These are phyloP conservation scores for Anabacerthia variegaticeps DNA, from an alignment of 2,797 vertebrate genomes.

Conservation along the genomic window DNA sequence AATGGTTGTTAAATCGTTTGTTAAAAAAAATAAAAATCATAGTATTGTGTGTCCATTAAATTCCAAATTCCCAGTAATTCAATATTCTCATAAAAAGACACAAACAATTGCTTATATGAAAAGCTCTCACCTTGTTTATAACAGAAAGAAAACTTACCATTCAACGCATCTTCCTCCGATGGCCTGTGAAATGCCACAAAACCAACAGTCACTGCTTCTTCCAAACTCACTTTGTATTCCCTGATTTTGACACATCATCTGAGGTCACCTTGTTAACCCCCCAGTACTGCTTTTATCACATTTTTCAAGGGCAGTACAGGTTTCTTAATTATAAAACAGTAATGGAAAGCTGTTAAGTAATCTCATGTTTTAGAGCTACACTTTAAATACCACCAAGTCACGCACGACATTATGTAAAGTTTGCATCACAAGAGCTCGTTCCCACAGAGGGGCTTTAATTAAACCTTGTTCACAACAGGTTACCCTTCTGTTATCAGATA, in stretches of 20 bases:
- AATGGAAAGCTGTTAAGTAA: constrained; percentile 8
- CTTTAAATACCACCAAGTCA: constrained; percentile 43
- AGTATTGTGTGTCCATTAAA: neutral
- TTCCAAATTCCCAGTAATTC: neutral
- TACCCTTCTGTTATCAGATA: constrained; percentile 53
- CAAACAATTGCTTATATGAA: neutral
- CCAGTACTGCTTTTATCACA: neutral
- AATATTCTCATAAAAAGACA: neutral
- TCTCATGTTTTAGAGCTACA: neutral
- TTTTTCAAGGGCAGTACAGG: constrained; percentile 30
- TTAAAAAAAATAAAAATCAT: neutral
- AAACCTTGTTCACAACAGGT: constrained; percentile 50
- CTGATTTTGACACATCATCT: neutral
- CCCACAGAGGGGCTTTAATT: constrained; percentile 56
- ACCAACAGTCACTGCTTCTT: neutral
- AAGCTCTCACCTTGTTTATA: neutral
- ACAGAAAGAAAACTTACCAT: constrained; percentile 79
- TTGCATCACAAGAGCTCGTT: constrained; percentile 36
- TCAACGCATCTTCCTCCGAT: constrained; percentile 85
- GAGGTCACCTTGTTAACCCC: constrained; percentile 38
- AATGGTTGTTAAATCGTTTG: neutral
- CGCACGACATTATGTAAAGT: constrained; percentile 21
- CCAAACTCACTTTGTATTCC: neutral
- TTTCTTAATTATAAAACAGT: constrained; percentile 35
- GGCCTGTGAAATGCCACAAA: constrained; percentile 75